Conservation (phyloP, 2,888 invertebrate genomes). For the Aphrophora alni region DNA sequence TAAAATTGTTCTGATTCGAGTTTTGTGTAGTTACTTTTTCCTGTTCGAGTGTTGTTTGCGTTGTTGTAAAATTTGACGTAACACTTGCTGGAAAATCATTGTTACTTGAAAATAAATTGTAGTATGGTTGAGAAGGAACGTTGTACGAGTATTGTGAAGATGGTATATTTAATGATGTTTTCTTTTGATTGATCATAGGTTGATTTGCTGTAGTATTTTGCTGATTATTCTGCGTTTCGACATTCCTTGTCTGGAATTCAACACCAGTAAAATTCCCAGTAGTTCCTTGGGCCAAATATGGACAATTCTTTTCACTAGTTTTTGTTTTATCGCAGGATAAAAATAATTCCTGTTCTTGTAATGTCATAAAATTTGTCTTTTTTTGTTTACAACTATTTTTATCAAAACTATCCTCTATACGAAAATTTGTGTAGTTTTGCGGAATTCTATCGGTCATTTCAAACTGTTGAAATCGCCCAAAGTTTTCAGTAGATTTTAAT, state of each 20-base stretch:
- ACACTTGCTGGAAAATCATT: conserved; percentile 27
- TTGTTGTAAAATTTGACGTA: not conserved
- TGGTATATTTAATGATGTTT: not conserved
- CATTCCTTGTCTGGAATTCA: not conserved
- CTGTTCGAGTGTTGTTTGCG: not conserved
- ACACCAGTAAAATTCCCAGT: not conserved
- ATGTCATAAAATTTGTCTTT: conserved; percentile 3
- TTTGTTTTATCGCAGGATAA: conserved; percentile 27
- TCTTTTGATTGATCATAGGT: not conserved
- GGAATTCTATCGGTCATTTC: conserved; percentile 34
- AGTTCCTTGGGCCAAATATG: not conserved
- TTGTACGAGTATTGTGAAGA: conserved; percentile 18
- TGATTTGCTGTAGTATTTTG: not conserved
- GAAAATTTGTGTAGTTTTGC: not conserved
- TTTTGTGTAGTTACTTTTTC: conserved; percentile 12
- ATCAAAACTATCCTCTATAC: conserved; percentile 17
- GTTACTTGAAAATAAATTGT: conserved; percentile 25
- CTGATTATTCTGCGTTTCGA: not conserved
- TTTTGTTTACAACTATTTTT: conserved; percentile 27
- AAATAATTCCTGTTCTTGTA: conserved; percentile 27
- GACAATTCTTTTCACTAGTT: not conserved
- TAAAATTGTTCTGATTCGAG: not conserved
- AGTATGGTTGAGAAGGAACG: conserved; percentile 28
- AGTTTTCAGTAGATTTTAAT: conserved; percentile 35
- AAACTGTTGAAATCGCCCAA: conserved; percentile 38